These are phyloP conservation scores for Cyanoliseus patagonus DNA, from an alignment of 2,113 vertebrate species.

Conservation along the genomic window DNA sequence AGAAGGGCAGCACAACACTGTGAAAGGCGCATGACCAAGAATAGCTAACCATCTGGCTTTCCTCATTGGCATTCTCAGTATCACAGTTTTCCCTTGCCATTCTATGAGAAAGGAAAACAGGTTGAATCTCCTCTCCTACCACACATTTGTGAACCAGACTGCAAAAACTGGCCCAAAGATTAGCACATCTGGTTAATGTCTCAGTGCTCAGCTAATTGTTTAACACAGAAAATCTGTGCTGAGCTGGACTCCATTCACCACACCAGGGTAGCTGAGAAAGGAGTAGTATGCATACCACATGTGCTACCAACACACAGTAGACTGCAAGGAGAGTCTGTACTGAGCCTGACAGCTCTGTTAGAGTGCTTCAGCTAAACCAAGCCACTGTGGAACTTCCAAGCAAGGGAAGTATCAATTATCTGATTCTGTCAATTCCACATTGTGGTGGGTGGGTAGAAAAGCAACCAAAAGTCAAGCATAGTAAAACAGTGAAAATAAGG, in stretches of 20 bases:
- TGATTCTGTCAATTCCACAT: conserved; percentile 41
- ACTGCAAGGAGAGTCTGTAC: not conserved
- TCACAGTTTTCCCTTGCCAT: not conserved
- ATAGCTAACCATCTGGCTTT: conserved; percentile 8
- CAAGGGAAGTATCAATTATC: conserved; percentile 46
- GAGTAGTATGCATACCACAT: not conserved
- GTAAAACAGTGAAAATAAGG: conserved; percentile 39
- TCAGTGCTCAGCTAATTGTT: not conserved
- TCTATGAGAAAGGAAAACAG: not conserved
- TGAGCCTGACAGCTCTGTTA: not conserved
- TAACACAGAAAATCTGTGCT: not conserved
- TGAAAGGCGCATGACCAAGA: not conserved
- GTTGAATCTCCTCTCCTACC: not conserved
- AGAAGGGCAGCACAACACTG: conserved; percentile 6
- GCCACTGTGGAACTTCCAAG: not conserved
- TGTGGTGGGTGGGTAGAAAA: not conserved
- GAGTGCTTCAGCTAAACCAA: conserved; percentile 37
- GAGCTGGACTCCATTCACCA: not conserved
- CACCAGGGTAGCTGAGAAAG: not conserved
- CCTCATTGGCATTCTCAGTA: not conserved
- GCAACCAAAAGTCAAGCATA: not conserved
- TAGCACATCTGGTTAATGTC: not conserved
- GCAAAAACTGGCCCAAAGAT: not conserved
- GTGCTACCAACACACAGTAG: not conserved
- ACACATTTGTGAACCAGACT: not conserved